Conservation (phyloP, 1,140 invertebrate genomes). For the Ceratitis capitata region DNA sequence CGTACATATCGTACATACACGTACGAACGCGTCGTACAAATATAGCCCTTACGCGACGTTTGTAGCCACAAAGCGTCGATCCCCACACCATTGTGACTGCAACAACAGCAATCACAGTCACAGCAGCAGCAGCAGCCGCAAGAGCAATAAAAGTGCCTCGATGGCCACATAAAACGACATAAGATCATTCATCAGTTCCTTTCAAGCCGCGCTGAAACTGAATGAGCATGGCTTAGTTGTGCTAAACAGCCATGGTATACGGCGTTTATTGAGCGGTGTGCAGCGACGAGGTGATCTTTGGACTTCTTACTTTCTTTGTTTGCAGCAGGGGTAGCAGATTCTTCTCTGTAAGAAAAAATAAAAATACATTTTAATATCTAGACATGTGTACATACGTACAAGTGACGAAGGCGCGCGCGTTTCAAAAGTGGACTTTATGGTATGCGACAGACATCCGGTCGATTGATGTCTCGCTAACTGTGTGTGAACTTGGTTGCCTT, state of each 20-base stretch:
- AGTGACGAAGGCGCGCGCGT: conserved; percentile 28
- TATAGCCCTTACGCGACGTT: neutral
- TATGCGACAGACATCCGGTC: conserved; percentile 8
- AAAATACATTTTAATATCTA: neutral
- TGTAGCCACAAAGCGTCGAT: neutral
- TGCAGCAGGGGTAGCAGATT: neutral
- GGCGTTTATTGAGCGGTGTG: neutral
- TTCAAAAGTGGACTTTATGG: conserved; percentile 19
- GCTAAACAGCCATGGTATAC: neutral
- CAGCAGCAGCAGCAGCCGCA: neutral
- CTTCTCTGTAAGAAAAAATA: neutral
- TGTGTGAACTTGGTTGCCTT: neutral
- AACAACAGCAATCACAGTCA: neutral
- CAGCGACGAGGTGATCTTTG: neutral
- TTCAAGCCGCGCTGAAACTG: neutral
- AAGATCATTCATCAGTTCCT: conserved; percentile 21
- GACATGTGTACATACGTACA: neutral
- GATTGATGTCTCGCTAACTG: neutral
- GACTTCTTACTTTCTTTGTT: neutral
- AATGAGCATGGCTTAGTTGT: neutral
- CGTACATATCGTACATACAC: neutral
- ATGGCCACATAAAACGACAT: conserved; percentile 31
- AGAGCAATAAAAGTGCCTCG: conserved; percentile 28
- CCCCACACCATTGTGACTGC: neutral
- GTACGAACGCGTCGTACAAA: neutral